Evolutionary conservation across 2,888 invertebrate species (phyloP), one percentile per base, ranked within the genome.

Genomic region (Andrena flavipes): DNA sequence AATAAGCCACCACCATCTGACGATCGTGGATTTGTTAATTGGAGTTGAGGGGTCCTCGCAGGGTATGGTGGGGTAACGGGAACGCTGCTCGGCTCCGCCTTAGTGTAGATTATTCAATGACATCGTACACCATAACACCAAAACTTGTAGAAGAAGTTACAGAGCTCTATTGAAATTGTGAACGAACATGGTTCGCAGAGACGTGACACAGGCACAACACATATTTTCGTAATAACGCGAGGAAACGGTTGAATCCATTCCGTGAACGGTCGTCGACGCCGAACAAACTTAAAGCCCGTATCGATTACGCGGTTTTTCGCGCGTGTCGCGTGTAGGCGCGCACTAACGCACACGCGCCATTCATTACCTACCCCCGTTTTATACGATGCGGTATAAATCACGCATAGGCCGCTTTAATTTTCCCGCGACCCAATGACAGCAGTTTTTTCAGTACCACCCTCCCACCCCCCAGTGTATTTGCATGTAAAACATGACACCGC

Each of bases 391-490:
- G 71, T 76, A 80, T 80, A 76, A 76, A 82, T 82, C 80, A 77
- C 77, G 77, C 60, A 80, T 72, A 72, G 80, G 29, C 67, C 63
- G 51, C n/a, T 79, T 79, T 79, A 79, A 79, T 81, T 81, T 81
- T 69, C 73, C 23, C 68, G 65, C 10, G 56, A 13, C 72, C 63
- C 72, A 72, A 73, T 78, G 79, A 73, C 78, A 78, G 56, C 79
- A 77, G 62, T 72, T 78, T 78, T 78, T 74, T 65, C 33, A 16
- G 7, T 23, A 6, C 42, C 13, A 7, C 8, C 8, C 20, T n/a
- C 4, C n/a, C 16, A 5, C 5, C 13, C n/a, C 4, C 26, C 10
- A 2, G 73, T 60, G 7, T 63, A 63, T 56, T 75, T 68, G 68
- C 63, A 63, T 63, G 63, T 68, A 77, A 77, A 77, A 73, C 76